A percentile compares a stretch with the other conserved stretches of the same genome.
Evolutionary conservation across 2,113 vertebrate species (phyloP).

Genomic region (Stigmatopora nigra): DNA sequence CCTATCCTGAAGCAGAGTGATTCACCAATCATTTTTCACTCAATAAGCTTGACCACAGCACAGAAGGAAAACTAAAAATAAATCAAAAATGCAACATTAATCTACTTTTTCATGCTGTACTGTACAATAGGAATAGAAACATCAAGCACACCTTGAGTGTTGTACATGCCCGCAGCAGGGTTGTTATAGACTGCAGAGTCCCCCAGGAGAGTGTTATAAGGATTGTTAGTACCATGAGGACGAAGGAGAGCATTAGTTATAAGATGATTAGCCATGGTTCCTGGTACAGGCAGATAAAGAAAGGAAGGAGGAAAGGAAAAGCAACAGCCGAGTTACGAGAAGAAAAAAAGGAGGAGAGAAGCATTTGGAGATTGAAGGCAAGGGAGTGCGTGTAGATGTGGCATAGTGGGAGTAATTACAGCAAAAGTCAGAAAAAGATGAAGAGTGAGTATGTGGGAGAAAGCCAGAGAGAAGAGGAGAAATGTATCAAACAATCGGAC

Average conservation of each 20-base stretch:
- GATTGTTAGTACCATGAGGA: slow-evolving; percentile 99
- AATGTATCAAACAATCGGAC: slow-evolving; percentile 90
- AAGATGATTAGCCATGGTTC: slow-evolving; percentile 99
- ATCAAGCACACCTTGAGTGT: slow-evolving; percentile 95
- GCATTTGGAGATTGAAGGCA: slow-evolving; percentile 26
- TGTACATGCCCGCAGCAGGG: slow-evolving; percentile 99
- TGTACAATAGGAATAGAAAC: slow-evolving; percentile 40
- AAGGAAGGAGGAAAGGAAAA: slow-evolving; percentile 74
- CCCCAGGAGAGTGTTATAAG: slow-evolving; percentile 99
- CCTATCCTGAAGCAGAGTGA: neutral
- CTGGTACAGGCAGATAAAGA: slow-evolving; percentile 93
- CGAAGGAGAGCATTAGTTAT: slow-evolving; percentile 99
- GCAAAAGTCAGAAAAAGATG: slow-evolving; percentile 15
- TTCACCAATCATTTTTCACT: slow-evolving; percentile 6
- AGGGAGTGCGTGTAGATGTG: slow-evolving; percentile 32
- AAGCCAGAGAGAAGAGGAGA: slow-evolving; percentile 77
- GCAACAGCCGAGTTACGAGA: slow-evolving; percentile 49
- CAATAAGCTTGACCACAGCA: slow-evolving; percentile 3
- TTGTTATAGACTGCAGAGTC: slow-evolving; percentile 99
- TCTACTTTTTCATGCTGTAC: slow-evolving; percentile 11
- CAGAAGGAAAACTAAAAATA: slow-evolving; percentile 24
- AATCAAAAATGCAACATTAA: slow-evolving; percentile 45
- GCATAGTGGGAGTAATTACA: slow-evolving; percentile 45
- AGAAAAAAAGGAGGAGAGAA: slow-evolving; percentile 25
- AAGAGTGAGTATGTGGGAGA: slow-evolving; percentile 53